Percentiles rank a stretch among this genome's conserved stretches.
Conservation (phyloP, 2,113 vertebrate genomes). For the Mirounga angustirostris region DNA sequence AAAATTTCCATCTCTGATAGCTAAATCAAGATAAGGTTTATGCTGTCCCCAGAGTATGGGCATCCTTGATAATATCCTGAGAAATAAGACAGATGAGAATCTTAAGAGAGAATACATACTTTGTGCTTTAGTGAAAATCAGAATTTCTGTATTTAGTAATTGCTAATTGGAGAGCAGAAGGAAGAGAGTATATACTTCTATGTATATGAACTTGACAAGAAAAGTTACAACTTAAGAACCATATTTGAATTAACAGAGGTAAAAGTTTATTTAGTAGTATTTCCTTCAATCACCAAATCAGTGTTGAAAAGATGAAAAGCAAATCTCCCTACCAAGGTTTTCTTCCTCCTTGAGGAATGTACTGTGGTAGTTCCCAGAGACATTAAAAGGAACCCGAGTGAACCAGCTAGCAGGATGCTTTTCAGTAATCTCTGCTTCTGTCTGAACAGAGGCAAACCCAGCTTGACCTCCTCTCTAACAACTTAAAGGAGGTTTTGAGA, state of each 20-base stretch:
- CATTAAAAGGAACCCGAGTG: not conserved
- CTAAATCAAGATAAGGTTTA: constrained; percentile 20
- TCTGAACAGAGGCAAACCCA: not conserved
- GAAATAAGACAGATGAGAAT: not conserved
- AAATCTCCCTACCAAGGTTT: not conserved
- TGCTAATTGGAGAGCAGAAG: constrained; percentile 28
- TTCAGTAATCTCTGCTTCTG: not conserved
- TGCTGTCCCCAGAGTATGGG: not conserved
- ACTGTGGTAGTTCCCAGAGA: not conserved
- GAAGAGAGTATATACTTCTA: not conserved
- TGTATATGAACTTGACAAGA: not conserved
- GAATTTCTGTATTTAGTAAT: constrained; percentile 31
- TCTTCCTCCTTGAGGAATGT: not conserved
- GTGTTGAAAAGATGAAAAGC: not conserved
- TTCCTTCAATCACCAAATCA: not conserved
- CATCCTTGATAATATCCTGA: constrained; percentile 17
- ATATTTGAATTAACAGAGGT: not conserved
- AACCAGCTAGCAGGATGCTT: not conserved
- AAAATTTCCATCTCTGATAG: constrained; percentile 33
- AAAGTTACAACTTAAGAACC: not conserved
- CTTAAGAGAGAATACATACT: not conserved
- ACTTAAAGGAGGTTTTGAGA: not conserved
- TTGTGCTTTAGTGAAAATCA: not conserved
- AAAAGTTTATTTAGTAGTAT: not conserved
- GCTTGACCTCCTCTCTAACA: not conserved